Evolutionary conservation across 2,797 vertebrate species (phyloP), one percentile per base, ranked within the genome.

Genomic region (Melanotaenia parkinsoni): DNA sequence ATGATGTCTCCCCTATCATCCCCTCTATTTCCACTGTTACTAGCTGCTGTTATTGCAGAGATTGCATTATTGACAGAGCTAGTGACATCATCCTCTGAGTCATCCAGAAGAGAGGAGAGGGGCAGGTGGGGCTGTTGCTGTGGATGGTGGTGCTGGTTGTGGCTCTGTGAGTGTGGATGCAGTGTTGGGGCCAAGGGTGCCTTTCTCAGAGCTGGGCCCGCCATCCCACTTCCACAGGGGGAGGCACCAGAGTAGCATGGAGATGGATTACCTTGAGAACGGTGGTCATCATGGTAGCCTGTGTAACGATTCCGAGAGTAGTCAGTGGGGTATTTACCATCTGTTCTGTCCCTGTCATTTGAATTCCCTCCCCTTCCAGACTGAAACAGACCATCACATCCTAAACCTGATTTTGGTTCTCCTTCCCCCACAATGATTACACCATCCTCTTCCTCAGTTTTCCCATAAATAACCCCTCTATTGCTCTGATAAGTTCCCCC

Each of bases 1-100:
- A 96, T 96, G 80, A 96, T 95, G 86, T 96, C 95, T 76, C 95
- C 94, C 88, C 95, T 91, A 83, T 96, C 95, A 81, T 96, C 95
- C 75, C 93, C 94, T 91, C 94, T 93, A 88, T 82, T 89, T 73
- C 92, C 94, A 81, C 88, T 91, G 86, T 88, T 92, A 85, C 86
- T 92, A 66, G 94, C 95, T 66, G 94, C 95, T 45, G 95, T 95
- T 86, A 95, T 96, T 24, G 94, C 95, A 67, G 94, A 95, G 75
- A 95, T 95, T 63, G 95, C 95, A 75, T 93, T 94, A 90, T 96
- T 95, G 81, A 95, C 95, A 68, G 95, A 95, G 87, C 94, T 95
- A 79, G 95, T 95, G 73, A 95, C 95, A 89, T 96, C 95, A 86
- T 96, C 95, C 91, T 96, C 95, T 61, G 95, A 94, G 86, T 96